Base-by-base conservation (phyloP, 2,888 invertebrate species). In the Caenorhabditis sinica region DNA sequence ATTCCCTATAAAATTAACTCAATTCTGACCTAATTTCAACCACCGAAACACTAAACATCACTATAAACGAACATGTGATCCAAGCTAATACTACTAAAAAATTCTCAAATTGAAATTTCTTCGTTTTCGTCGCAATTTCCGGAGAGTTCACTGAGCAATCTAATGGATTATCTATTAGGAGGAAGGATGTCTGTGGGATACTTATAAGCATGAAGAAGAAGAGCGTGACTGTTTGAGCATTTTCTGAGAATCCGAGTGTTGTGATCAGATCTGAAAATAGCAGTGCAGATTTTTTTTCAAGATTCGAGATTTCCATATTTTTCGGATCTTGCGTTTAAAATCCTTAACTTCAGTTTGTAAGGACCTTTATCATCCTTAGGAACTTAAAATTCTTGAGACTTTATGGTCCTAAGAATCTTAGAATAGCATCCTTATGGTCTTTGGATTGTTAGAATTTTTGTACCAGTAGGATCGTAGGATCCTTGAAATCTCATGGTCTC, bases 141-240 rank as follows among this genome's bases (percentile, higher is more conserved):
- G 66, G 45, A 51, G 49, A 66, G 49, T 33, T 66, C 66, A 66
- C 28, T 49, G 66, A 66, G 17, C 66, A 51, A 49, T 51, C 49
- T 49, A 66, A 66, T 66, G 49, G 66, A 66, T 66, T 66, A 66
- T 66, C 49, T 66, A 66, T 45, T 66, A 66, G 66, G 13, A 28
- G 9, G 36, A 20, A 56, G 63, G 43, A 36, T 58, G 33, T 33
- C 15, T 33, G 60, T 20, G 40, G 40, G 13, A n/a, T n/a, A 2
- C 40, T n/a, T n/a, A n/a, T n/a, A n/a, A n/a, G n/a, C n/a, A n/a
- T n/a, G n/a, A n/a, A n/a, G n/a, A n/a, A n/a, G 13, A 13, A 13
- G 40, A 40, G 13, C 6, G 13, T 13, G 40, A 40, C 40, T 40
- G 40, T 40, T 40, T 40, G 13, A 40, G 40, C 2, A 40, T 40